Percentiles rank a stretch among this genome's conserved stretches.
phyloP scores from a whole-genome alignment of 2,797 vertebrate species.

The Enteromius thamalakanensis region DNA sequence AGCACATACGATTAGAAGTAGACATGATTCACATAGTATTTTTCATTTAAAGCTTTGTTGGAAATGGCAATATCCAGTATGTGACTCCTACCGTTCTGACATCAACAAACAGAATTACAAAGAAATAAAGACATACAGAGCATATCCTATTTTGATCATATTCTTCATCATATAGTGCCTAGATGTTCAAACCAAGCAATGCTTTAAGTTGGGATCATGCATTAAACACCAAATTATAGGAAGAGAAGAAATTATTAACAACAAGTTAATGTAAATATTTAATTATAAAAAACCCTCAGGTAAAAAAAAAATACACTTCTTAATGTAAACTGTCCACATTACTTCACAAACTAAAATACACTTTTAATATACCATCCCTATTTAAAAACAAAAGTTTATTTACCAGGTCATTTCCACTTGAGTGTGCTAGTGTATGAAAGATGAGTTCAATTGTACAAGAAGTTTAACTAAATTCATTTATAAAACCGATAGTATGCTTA shows the following conservation, averaged over 20 bases:
- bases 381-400: neutral
- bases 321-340: no score
- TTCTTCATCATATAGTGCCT: neutral
- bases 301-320: no score
- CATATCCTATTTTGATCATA: neutral
- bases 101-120: neutral
- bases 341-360: neutral
- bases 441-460: no score
- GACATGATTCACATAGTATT: neutral
- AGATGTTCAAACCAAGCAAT: neutral
- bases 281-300: no score
- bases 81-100: neutral
- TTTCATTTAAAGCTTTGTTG: neutral
- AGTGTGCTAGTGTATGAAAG: no score
- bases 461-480: no score
- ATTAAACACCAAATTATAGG: neutral
- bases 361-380: neutral
- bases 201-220: neutral
- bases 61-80: neutral
- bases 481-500: no score
- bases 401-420: neutral
- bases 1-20: neutral
- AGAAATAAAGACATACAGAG: neutral
- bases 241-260: neutral
- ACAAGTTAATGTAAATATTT: neutral